Conservation (phyloP, 1,140 invertebrate genomes). For the Drosophila varians region DNA sequence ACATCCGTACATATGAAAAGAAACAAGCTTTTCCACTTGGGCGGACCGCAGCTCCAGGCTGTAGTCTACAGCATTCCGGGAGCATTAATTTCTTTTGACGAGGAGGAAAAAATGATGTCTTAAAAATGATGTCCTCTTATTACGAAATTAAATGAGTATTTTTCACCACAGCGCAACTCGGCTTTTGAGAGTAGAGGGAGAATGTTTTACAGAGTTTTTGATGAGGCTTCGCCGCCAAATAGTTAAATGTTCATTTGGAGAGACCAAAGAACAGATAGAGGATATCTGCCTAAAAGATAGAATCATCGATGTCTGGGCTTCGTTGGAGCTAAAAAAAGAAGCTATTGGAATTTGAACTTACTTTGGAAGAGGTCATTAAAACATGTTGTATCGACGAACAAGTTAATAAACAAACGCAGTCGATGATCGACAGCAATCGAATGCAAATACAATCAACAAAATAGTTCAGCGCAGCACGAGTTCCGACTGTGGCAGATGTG, state of each 20-base stretch:
- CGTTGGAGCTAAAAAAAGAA: background rate
- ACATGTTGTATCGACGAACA: too few species aligned
- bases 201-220: constrained; percentile 15
- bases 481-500: constrained; percentile 4
- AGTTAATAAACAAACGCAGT: constrained; percentile 1
- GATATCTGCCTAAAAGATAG: background rate
- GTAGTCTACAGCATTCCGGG: constrained; percentile 8
- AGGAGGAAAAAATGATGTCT: constrained; percentile 3
- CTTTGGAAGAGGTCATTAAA: too few species aligned
- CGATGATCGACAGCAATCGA: background rate
- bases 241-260: constrained; percentile 3
- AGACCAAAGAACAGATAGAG: constrained; percentile 11
- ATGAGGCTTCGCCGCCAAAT: constrained; percentile 3
- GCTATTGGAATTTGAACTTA: background rate
- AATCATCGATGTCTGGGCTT: constrained; percentile 3
- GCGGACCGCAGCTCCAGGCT: background rate
- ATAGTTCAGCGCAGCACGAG: constrained; percentile 2
- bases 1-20: constrained; percentile 1
- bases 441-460: constrained; percentile 2
- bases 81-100: constrained; percentile 5
- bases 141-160: constrained; percentile 14
- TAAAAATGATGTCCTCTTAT: constrained; percentile 11
- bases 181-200: too few species aligned
- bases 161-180: constrained; percentile 15
- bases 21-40: constrained; percentile 7